phyloP scores from a whole-genome alignment of 2,113 vertebrate species.

The Pollimyrus isidori region DNA sequence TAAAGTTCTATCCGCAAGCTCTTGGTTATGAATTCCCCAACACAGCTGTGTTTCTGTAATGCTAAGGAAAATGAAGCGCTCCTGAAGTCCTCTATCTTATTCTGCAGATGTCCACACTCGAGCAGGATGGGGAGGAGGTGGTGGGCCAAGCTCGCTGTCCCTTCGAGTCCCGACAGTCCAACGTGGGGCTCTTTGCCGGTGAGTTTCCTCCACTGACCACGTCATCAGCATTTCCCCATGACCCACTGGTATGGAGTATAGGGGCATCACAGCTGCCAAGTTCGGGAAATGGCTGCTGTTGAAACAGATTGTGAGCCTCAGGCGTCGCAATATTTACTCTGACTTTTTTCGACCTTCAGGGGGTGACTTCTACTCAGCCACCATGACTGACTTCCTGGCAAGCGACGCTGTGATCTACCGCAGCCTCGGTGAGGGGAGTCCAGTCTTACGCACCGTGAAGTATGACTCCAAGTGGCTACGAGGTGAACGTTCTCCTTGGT shows the following conservation, averaged over 20 bases:
- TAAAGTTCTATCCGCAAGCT: not conserved
- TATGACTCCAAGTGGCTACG: conserved; percentile 87
- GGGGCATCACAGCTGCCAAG: not conserved
- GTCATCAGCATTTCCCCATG: not conserved
- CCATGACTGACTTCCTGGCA: conserved; percentile 79
- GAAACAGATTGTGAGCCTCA: not conserved
- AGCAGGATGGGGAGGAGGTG: conserved; percentile 74
- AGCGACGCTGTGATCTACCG: conserved; percentile 82
- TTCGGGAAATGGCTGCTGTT: not conserved
- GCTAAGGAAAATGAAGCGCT: not conserved
- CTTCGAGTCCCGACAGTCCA: conserved; percentile 80
- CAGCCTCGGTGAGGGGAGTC: conserved; percentile 67
- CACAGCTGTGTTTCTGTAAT: not conserved
- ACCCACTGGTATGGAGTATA: not conserved
- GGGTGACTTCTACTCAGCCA: conserved; percentile 80
- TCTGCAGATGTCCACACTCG: conserved; percentile 54
- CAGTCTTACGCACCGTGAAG: conserved; percentile 74
- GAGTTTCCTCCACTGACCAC: conserved; percentile 19
- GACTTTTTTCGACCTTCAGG: conserved; percentile 44
- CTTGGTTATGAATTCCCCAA: not conserved
- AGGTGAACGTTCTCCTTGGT: conserved; percentile 53
- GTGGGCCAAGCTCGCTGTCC: conserved; percentile 81
- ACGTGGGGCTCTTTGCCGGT: conserved; percentile 79
- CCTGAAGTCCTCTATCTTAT: not conserved
- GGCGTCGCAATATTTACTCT: not conserved